Percentiles rank a stretch among this genome's conserved stretches.
phyloP scores from a whole-genome alignment of 2,888 invertebrate genomes.

The Willowsia nigromaculata region DNA sequence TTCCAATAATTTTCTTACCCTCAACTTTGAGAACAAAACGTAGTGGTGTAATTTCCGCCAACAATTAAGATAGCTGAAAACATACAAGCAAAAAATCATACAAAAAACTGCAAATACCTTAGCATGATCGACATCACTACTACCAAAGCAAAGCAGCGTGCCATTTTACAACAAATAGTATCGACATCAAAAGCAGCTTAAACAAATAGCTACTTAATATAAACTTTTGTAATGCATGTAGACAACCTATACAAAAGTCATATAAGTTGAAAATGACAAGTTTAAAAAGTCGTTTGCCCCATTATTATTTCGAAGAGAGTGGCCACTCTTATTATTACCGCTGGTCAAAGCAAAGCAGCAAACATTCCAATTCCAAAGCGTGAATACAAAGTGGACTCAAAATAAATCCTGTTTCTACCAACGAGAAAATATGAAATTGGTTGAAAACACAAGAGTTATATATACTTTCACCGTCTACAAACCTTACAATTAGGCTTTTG shows the following conservation, averaged over 20 bases:
- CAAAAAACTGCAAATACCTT: not conserved
- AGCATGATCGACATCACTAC: not conserved
- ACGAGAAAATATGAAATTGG: too few relatives aligned
- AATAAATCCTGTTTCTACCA: too few relatives aligned
- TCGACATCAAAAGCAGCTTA: not conserved
- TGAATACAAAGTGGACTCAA: too few relatives aligned
- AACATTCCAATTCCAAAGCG: too few relatives aligned
- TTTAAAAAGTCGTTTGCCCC: not conserved
- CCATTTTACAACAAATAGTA: not conserved
- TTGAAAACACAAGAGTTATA: too few relatives aligned
- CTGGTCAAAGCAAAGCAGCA: not conserved
- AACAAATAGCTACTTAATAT: not conserved
- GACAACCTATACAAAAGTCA: not conserved
- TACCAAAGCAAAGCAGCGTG: not conserved
- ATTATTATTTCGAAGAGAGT: not conserved
- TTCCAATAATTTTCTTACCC: not conserved
- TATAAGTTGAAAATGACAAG: conserved; percentile 4
- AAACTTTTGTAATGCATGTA: too few relatives aligned
- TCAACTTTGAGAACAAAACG: too few relatives aligned
- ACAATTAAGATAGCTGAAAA: conserved; percentile 64
- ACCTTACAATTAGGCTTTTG: too few relatives aligned
- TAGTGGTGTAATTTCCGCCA: conserved; percentile 53
- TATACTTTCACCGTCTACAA: too few relatives aligned
- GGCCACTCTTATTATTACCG: not conserved
- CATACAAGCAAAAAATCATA: conserved; percentile 42